These are phyloP conservation scores for Heliconius hewitsoni DNA, from an alignment of 1,140 invertebrate genomes.

Conservation along the genomic window DNA sequence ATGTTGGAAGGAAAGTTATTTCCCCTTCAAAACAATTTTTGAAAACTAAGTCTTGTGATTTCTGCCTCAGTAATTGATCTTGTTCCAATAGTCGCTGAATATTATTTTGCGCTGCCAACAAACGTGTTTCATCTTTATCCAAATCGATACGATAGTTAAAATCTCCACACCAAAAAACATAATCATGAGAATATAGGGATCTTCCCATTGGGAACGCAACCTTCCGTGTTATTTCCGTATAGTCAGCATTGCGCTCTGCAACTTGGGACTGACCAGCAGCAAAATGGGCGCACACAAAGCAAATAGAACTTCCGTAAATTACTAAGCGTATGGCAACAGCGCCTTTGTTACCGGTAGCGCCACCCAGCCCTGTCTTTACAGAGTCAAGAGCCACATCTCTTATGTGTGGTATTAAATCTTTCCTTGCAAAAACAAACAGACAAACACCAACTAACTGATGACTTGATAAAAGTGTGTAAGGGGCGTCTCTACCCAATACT, in stretches of 20 bases:
- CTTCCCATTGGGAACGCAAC: conserved; percentile 96
- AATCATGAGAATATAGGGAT: conserved; percentile 96
- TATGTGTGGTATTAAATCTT: conserved; percentile 92
- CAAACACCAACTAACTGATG: conserved; percentile 99
- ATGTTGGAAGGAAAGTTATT: conserved; percentile 97
- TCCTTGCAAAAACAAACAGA: conserved; percentile 95
- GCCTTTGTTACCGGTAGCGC: conserved; percentile 97
- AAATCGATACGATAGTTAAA: conserved; percentile 99
- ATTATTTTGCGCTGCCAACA: conserved; percentile 90
- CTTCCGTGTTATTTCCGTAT: conserved; percentile 96
- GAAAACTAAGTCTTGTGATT: conserved; percentile 93
- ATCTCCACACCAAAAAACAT: conserved; percentile 99
- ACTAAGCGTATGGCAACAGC: conserved; percentile 97
- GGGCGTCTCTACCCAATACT: conserved; percentile 92
- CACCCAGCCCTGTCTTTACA: conserved; percentile 98
- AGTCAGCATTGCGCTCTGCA: conserved; percentile 97
- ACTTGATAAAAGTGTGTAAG: conserved; percentile 96
- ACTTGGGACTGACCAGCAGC: conserved; percentile 98
- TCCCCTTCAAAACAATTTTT: conserved; percentile 96
- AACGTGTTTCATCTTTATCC: conserved; percentile 96
- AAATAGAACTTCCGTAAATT: conserved; percentile 95
- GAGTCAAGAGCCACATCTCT: conserved; percentile 96
- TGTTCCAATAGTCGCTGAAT: conserved; percentile 89
- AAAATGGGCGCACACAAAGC: conserved; percentile 99
- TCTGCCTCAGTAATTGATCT: conserved; percentile 95